These are phyloP conservation scores for Colletes collaris DNA, from an alignment of 2,888 invertebrate genomes.

Conservation along the genomic window DNA sequence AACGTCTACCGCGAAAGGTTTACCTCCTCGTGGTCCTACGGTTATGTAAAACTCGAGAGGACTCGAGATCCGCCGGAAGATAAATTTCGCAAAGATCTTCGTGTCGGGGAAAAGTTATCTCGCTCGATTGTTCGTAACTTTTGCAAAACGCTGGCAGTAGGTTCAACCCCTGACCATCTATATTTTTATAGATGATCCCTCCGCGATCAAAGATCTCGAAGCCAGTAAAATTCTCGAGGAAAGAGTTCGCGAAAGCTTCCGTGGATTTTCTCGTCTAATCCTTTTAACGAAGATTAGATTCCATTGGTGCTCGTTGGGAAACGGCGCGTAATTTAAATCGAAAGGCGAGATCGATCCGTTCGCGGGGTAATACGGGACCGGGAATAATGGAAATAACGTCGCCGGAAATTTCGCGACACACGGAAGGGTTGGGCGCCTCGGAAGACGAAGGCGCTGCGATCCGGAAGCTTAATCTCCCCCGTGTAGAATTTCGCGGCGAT, in stretches of 20 bases:
- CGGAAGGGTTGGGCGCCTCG: not conserved
- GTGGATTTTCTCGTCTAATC: not conserved
- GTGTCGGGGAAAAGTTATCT: too few relatives aligned
- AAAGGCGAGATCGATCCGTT: not conserved
- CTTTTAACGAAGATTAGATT: conserved; percentile 26
- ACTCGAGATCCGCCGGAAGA: not conserved
- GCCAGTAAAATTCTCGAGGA: not conserved
- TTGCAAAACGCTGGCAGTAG: too few relatives aligned
- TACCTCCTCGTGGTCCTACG: too few relatives aligned
- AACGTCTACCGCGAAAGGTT: not conserved
- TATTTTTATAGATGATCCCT: not conserved
- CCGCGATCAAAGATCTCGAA: too few relatives aligned
- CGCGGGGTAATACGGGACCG: too few relatives aligned
- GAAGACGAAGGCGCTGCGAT: not conserved
- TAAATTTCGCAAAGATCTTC: not conserved
- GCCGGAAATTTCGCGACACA: not conserved
- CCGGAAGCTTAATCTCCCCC: conserved; percentile 25
- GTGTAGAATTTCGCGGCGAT: conserved; percentile 27
- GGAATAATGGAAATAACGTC: not conserved
- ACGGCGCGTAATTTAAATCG: conserved; percentile 1
- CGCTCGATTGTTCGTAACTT: too few relatives aligned
- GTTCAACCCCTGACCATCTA: too few relatives aligned
- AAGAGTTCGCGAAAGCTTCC: not conserved
- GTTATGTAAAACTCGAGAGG: conserved; percentile 6
- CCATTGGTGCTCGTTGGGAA: not conserved